Evolutionary conservation across 2,888 invertebrate species (phyloP).

Genomic region (Callimorpha dominula): DNA sequence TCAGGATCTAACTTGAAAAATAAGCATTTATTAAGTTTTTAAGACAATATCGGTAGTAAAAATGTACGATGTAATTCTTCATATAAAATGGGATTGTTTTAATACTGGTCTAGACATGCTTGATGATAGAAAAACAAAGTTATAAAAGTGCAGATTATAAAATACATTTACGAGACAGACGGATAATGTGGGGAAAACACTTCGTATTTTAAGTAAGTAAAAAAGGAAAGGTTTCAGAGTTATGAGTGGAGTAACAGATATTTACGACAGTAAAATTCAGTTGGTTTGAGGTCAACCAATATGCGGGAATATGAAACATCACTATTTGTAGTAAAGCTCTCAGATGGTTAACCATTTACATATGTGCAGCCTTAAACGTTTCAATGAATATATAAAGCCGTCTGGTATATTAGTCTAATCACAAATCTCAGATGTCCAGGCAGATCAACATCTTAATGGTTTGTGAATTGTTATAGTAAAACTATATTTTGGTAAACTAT

Average conservation of each 20-base stretch:
- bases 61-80: constrained; percentile 21
- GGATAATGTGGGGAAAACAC: constrained; percentile 16
- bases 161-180: constrained; percentile 25
- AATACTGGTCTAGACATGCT: constrained; percentile 43
- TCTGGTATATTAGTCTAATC: background rate
- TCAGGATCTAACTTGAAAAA: background rate
- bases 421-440: background rate
- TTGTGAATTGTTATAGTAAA: background rate
- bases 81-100: constrained; percentile 23
- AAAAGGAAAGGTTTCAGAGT: background rate
- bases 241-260: background rate
- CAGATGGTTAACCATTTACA: background rate
- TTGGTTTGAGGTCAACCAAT: background rate
- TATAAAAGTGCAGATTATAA: constrained; percentile 38
- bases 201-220: constrained; percentile 1
- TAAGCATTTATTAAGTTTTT: constrained; percentile 3
- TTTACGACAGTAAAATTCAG: background rate
- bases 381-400: background rate
- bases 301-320: background rate
- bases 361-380: background rate
- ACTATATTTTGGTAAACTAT: too few species aligned
- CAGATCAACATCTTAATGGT: background rate
- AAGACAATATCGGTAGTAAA: constrained; percentile 22
- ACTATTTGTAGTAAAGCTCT: background rate
- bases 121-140: constrained; percentile 40